A percentile compares a stretch with the other conserved stretches of the same genome.
Evolutionary conservation across 92 coral and sea anemone species (phyloP).

Genomic region (Galaxea fascicularis): DNA sequence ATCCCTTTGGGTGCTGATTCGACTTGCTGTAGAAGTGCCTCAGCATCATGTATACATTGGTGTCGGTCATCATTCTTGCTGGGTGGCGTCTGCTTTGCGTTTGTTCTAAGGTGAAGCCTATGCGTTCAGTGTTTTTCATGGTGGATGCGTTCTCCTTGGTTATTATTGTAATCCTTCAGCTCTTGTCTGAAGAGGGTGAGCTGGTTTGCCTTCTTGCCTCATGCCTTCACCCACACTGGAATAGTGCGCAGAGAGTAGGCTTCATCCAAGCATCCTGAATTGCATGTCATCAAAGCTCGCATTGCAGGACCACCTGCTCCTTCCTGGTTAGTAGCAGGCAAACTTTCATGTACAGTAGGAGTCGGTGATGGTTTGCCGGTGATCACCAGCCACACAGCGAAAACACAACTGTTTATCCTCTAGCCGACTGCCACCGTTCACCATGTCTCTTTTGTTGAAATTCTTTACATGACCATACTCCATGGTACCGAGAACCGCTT

Average conservation of each 20-base stretch:
- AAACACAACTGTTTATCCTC: slow-evolving; percentile 63
- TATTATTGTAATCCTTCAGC: too few relatives aligned
- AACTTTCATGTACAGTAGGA: slow-evolving; percentile 6
- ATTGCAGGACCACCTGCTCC: slow-evolving; percentile 12
- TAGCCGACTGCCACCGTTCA: slow-evolving; percentile 51
- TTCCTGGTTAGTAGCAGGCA: slow-evolving; percentile 2
- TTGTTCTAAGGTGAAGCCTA: too few relatives aligned
- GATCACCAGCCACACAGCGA: slow-evolving; percentile 47
- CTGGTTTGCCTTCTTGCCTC: slow-evolving; percentile 45
- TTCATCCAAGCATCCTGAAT: slow-evolving; percentile 25
- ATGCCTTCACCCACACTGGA: slow-evolving; percentile 67
- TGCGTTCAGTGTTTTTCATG: too few relatives aligned
- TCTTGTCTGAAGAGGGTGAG: too few relatives aligned
- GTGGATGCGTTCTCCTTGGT: too few relatives aligned
- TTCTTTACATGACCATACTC: slow-evolving; percentile 36
- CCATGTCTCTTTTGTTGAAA: slow-evolving; percentile 38
- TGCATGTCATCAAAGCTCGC: slow-evolving; percentile 27
- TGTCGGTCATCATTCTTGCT: too few relatives aligned
- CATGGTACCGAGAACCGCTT: slow-evolving; percentile 43
- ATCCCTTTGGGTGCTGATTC: too few relatives aligned
- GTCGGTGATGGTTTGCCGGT: slow-evolving; percentile 35
- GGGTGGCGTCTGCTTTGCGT: too few relatives aligned
- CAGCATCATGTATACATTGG: too few relatives aligned
- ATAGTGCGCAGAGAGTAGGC: slow-evolving; percentile 54
- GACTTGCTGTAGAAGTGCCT: too few relatives aligned